Conservation (phyloP, 2,797 vertebrate species). For the Sebastes wilsoni region DNA sequence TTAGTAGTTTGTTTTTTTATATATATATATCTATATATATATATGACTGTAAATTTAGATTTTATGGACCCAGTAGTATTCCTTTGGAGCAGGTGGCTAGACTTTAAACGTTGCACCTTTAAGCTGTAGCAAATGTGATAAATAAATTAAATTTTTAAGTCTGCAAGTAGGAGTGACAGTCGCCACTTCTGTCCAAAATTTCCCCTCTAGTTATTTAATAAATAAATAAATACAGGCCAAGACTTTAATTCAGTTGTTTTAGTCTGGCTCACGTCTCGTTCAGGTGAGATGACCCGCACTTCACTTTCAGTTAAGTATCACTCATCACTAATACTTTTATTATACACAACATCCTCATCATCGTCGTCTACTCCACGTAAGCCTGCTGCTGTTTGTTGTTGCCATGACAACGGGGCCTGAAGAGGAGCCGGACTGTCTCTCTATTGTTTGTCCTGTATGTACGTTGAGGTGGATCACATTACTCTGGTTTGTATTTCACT, state of each 20-base stretch:
- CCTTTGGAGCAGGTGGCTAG: too few relatives aligned
- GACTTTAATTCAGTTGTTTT: neutral
- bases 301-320: neutral
- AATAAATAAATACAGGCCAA: neutral
- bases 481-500: slow-evolving; percentile 3
- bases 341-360: neutral
- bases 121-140: too few relatives aligned
- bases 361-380: neutral
- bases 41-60: too few relatives aligned
- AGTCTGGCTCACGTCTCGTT: neutral
- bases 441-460: slow-evolving; percentile 4
- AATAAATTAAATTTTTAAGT: neutral
- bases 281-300: neutral
- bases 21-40: too few relatives aligned
- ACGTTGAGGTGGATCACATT: neutral
- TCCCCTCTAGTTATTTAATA: neutral
- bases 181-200: neutral
- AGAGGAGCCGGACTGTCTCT: slow-evolving; percentile 2
- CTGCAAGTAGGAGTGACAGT: neutral
- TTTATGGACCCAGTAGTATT: too few relatives aligned
- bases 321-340: neutral
- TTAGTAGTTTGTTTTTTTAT: too few relatives aligned
- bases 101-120: too few relatives aligned
- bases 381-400: slow-evolving; percentile 4
- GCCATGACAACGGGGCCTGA: neutral